Evolutionary conservation across 2,113 vertebrate species (phyloP).

Genomic region (Epinephelus lanceolatus): DNA sequence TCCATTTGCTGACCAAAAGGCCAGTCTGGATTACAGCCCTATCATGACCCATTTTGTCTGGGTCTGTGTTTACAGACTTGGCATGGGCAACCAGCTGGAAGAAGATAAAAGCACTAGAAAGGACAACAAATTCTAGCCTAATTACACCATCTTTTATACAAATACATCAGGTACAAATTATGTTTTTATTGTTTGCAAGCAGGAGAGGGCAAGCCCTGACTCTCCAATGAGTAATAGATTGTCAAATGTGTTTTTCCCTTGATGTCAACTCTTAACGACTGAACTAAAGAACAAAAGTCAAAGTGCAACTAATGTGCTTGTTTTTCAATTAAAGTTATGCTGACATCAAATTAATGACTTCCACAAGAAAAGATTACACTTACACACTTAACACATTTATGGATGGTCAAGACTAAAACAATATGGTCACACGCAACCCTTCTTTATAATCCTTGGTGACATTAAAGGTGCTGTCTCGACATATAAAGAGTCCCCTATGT

Average conservation of each 20-base stretch:
- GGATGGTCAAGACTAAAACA: not conserved
- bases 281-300: conserved; percentile 18
- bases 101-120: conserved; percentile 74
- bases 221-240: conserved; percentile 50
- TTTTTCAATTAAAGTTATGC: not conserved
- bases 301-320: conserved; percentile 7
- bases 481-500: conserved; percentile 10
- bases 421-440: not conserved
- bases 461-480: not conserved
- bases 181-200: conserved; percentile 79
- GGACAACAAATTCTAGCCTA: conserved; percentile 78
- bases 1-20: conserved; percentile 46
- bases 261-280: conserved; percentile 31
- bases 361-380: not conserved
- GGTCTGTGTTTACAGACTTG: conserved; percentile 69
- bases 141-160: conserved; percentile 75
- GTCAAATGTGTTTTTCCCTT: conserved; percentile 64
- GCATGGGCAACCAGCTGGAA: conserved; percentile 70
- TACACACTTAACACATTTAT: not conserved
- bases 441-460: not conserved
- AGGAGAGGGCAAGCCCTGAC: conserved; percentile 74
- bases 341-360: conserved; percentile 3
- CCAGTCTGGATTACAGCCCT: conserved; percentile 42
- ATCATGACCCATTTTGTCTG: conserved; percentile 66
- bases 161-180: conserved; percentile 83